phyloP scores from a whole-genome alignment of 2,797 vertebrate species.

The Sciurus carolinensis region DNA sequence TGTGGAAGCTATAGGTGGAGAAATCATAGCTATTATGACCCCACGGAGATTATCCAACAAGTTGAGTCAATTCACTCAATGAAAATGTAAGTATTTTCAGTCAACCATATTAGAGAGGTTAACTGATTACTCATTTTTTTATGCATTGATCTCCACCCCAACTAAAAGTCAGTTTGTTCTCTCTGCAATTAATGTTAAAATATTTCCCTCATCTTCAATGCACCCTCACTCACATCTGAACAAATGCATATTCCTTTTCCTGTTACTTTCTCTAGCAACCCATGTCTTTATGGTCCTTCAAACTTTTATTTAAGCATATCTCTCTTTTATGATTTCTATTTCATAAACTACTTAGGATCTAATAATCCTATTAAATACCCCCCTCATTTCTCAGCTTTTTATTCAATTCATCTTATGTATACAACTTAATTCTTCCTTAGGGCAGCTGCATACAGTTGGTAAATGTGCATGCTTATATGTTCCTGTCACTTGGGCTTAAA shows the following conservation, averaged over 20 bases:
- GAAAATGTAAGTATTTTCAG: conserved; percentile 46
- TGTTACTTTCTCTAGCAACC: background rate
- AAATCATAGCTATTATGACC: background rate
- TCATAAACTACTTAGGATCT: background rate
- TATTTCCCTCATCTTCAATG: conserved; percentile 3
- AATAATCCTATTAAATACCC: background rate
- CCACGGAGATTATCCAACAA: conserved; percentile 20
- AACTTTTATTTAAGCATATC: conserved; percentile 1
- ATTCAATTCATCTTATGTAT: background rate
- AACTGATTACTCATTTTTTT: conserved; percentile 24
- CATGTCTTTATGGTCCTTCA: background rate
- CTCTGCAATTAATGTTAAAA: conserved; percentile 47
- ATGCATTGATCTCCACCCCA: background rate
- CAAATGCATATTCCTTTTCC: background rate
- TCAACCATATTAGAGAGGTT: conserved; percentile 2
- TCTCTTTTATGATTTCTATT: conserved; percentile 19
- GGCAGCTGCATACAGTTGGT: conserved; percentile 16
- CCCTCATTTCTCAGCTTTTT: background rate
- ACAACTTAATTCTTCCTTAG: conserved; percentile 47
- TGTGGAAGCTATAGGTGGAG: background rate
- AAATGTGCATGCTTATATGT: conserved; percentile 59
- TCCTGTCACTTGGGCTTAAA: conserved; percentile 73
- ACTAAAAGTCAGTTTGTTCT: conserved; percentile 50
- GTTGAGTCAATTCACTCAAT: conserved; percentile 12
- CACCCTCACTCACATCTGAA: background rate